Percentiles rank a stretch among this genome's conserved stretches.
Conservation (phyloP, 2,888 invertebrate genomes). For the Brenthis ino region DNA sequence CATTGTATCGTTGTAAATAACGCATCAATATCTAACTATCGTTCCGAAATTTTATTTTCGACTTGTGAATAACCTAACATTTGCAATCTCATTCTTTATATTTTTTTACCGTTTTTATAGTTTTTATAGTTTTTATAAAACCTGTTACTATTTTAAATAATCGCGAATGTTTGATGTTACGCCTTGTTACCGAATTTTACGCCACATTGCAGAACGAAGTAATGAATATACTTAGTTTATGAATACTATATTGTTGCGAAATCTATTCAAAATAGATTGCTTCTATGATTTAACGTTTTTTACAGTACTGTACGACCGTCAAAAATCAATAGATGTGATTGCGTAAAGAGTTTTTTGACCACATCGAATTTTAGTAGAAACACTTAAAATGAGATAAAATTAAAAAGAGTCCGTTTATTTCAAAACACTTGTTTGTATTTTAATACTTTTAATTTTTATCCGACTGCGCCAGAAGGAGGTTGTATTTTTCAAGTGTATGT, state of each 20-base stretch:
- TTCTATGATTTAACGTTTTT: conserved; percentile 22
- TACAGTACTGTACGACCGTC: conserved; percentile 5
- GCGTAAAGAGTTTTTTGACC: conserved; percentile 20
- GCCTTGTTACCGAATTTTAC: conserved; percentile 21
- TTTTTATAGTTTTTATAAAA: conserved; percentile 2
- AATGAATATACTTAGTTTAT: neutral
- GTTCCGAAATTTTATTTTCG: too few species aligned
- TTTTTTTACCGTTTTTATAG: neutral
- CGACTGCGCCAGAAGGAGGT: too few species aligned
- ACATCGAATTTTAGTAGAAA: conserved; percentile 10
- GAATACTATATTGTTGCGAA: conserved; percentile 3
- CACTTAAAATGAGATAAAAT: neutral
- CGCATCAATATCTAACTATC: too few species aligned
- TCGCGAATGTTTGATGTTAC: conserved; percentile 14
- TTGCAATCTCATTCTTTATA: too few species aligned
- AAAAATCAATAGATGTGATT: conserved; percentile 17
- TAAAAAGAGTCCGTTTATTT: too few species aligned
- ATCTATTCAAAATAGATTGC: conserved; percentile 23
- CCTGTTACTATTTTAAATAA: neutral
- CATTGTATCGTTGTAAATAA: too few species aligned
- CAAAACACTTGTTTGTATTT: too few species aligned
- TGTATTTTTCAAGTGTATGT: too few species aligned
- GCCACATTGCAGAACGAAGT: conserved; percentile 22
- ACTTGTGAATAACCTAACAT: too few species aligned
- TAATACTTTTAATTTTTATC: too few species aligned